Base-by-base conservation (phyloP, 2,888 invertebrate genomes). In the Agrochola circellaris region DNA sequence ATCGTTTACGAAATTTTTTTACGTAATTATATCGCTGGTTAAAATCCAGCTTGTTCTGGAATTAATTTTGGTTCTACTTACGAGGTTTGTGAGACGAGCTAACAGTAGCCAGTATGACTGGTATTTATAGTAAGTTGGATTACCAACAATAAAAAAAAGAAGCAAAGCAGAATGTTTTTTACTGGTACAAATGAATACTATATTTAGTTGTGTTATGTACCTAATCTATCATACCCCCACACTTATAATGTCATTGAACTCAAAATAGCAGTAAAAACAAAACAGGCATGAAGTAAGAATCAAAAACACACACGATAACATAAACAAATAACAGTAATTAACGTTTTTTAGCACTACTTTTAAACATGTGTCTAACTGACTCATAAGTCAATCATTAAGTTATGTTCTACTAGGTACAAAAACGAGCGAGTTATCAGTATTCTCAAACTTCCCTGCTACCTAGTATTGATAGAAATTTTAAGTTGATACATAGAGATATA, bases 181-280 rank as follows among this genome's bases (percentile, higher is more conserved):
- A 15, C 58, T 58, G 58, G 13, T 26, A 26, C n/a, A 58, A 15
- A 26, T 26, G 15, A 26, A 58, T n/a, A 20, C 7, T 51, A 51
- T 51, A 51, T 17, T 20, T 20, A 48, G 48, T 48, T 38, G 7
- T 7, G 38, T 38, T 38, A 38, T 7, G 38, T 38, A 51, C 23
- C 20, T 20, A 20, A 20, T 51, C 20, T 7, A 51, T 51, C 17
- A 17, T 48, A 48, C 17, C 48, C 48, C 6, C 51, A 20, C 20
- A 13, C 17, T 6, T 30, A n/a, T 11, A 23, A 56, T 13, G 38
- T 30, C 54, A 11, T 71, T 71, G 71, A 54, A 51, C 26, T 17
- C 42, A 54, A 72, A 54, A 67, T 70, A 72, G 54, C 26, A 70
- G 34, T 26, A 34, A 30, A 34, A 5, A 1, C 68, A 38, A 54